These are phyloP conservation scores for Mamestra brassicae DNA, from an alignment of 2,888 invertebrate species.

Conservation along the genomic window DNA sequence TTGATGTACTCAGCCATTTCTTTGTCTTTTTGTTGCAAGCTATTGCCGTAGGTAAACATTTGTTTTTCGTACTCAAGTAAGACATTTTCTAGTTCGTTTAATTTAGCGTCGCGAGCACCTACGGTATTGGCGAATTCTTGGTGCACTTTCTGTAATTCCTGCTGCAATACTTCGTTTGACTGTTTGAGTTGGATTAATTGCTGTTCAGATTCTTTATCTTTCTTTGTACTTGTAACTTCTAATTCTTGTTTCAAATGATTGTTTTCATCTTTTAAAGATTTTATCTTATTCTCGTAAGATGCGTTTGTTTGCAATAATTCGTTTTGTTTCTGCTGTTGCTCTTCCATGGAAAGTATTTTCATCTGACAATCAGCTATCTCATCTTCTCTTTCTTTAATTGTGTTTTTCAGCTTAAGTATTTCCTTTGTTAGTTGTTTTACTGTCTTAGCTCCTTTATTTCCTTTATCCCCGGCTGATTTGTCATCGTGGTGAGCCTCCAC, in stretches of 20 bases:
- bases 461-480: conserved; percentile 81
- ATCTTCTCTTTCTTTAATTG: conserved; percentile 88
- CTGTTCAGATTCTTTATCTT: conserved; percentile 77
- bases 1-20: conserved; percentile 88
- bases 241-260: conserved; percentile 83
- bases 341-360: conserved; percentile 88
- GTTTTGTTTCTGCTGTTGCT: conserved; percentile 86
- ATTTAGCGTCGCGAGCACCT: conserved; percentile 83
- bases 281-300: conserved; percentile 84
- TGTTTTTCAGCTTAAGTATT: conserved; percentile 88
- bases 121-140: conserved; percentile 82
- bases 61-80: conserved; percentile 89
- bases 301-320: conserved; percentile 79
- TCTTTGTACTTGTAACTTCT: conserved; percentile 72
- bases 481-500: conserved; percentile 83
- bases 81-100: conserved; percentile 88
- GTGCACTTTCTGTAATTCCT: conserved; percentile 81
- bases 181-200: conserved; percentile 75
- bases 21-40: conserved; percentile 87
- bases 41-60: conserved; percentile 84
- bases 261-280: conserved; percentile 84
- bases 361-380: conserved; percentile 89
- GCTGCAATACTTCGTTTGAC: conserved; percentile 77
- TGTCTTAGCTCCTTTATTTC: conserved; percentile 82
- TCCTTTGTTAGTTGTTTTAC: conserved; percentile 89